phyloP scores from a whole-genome alignment of 2,113 vertebrate species.

The Monopterus albus region DNA sequence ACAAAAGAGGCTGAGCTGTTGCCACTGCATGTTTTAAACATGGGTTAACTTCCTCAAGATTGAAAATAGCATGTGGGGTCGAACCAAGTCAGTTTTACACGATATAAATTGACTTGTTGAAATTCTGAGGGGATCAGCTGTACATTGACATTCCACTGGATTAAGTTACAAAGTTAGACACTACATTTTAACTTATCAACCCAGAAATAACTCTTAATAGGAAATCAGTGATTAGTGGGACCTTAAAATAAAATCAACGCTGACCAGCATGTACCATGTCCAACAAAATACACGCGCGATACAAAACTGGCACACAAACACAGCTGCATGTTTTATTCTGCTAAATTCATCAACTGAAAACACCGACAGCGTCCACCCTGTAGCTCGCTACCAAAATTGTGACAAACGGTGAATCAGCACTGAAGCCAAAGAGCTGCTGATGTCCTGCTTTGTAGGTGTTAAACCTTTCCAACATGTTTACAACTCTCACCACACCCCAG shows the following conservation, averaged over 20 bases:
- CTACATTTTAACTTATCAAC: slow-evolving; percentile 35
- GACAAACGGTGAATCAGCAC: slow-evolving; percentile 7
- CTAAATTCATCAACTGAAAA: background rate
- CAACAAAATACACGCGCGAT: background rate
- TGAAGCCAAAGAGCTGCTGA: background rate
- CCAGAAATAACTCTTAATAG: slow-evolving; percentile 34
- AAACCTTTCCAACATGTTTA: slow-evolving; percentile 7
- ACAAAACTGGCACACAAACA: background rate
- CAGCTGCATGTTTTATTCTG: background rate
- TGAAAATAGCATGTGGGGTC: slow-evolving; percentile 4
- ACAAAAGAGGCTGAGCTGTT: slow-evolving; percentile 1
- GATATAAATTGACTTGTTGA: background rate
- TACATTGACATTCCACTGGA: slow-evolving; percentile 3
- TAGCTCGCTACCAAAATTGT: background rate
- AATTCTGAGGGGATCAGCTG: slow-evolving; percentile 18
- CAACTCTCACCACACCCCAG: slow-evolving; percentile 17
- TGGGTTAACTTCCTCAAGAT: slow-evolving; percentile 6
- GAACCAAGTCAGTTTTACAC: slow-evolving; percentile 2
- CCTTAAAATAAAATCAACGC: background rate
- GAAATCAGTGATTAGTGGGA: background rate
- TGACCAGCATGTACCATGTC: background rate
- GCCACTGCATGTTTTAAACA: background rate
- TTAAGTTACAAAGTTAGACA: slow-evolving; percentile 1
- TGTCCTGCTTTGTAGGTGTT: background rate
- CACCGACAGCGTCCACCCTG: background rate